Conservation (phyloP, 2,113 vertebrate genomes). For the Cercocebus atys region DNA sequence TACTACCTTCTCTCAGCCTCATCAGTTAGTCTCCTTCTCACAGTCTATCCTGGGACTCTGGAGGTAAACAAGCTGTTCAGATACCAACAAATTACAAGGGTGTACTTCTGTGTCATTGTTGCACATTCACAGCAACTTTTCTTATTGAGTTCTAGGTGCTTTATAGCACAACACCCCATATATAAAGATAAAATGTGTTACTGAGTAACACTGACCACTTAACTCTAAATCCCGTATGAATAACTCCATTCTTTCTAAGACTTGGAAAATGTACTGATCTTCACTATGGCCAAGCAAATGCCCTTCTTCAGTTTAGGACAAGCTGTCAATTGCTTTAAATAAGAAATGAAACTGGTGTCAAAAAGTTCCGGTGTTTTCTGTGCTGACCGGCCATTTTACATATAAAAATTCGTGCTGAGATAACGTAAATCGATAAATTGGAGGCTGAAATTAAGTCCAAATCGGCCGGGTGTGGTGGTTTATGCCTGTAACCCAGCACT, state of each 20-base stretch:
- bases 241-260: background rate
- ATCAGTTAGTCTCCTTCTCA: background rate
- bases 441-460: slow-evolving; percentile 1
- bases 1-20: background rate
- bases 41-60: background rate
- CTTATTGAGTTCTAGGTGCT: background rate
- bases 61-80: background rate
- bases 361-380: background rate
- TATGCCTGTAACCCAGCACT: no score
- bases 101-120: background rate
- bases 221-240: background rate
- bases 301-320: background rate
- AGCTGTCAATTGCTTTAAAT: background rate
- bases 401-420: background rate
- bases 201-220: background rate
- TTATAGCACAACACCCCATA: background rate
- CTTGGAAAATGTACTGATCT: background rate
- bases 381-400: background rate
- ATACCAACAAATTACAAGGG: background rate
- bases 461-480: no score
- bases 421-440: background rate
- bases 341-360: background rate
- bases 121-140: background rate
- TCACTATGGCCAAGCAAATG: background rate
- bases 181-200: background rate